These are phyloP conservation scores for Antheraea yamamai DNA, from an alignment of 2,888 invertebrate species.

Conservation along the genomic window DNA sequence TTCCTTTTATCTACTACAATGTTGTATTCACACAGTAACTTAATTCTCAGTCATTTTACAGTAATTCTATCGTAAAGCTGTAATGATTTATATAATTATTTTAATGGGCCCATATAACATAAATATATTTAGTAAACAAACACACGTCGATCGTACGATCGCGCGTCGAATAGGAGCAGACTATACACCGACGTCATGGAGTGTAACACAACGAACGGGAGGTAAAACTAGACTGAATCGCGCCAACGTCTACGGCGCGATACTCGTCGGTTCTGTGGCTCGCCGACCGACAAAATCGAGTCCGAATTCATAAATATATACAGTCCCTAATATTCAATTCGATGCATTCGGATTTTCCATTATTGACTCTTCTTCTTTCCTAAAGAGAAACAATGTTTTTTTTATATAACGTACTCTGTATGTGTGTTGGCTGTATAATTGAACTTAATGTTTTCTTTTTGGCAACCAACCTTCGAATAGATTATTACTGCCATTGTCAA, in stretches of 20 bases:
- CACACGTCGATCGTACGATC: too few relatives aligned
- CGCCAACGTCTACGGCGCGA: not conserved
- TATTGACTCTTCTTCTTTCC: not conserved
- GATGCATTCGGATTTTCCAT: not conserved
- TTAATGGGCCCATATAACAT: not conserved
- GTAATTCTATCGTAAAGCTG: not conserved
- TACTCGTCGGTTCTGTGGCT: not conserved
- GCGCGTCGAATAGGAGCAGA: not conserved
- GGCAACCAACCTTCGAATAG: too few relatives aligned
- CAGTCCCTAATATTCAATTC: not conserved
- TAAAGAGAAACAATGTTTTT: not conserved
- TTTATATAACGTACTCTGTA: not conserved
- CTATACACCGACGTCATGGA: not conserved
- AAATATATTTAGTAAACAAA: slow-evolving; percentile 7
- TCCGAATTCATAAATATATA: not conserved
- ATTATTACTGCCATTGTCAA: too few relatives aligned
- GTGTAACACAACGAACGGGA: slow-evolving; percentile 7
- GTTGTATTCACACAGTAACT: not conserved
- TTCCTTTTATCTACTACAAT: slow-evolving; percentile 7
- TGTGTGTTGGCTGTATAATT: too few relatives aligned
- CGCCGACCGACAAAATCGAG: not conserved
- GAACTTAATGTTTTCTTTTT: too few relatives aligned
- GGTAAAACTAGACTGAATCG: not conserved
- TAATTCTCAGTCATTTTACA: not conserved
- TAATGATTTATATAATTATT: not conserved